Evolutionary conservation across 2,113 vertebrate genomes (phyloP), one percentile per base, ranked within the genome.

Genomic region (Microcebus jonahi): DNA sequence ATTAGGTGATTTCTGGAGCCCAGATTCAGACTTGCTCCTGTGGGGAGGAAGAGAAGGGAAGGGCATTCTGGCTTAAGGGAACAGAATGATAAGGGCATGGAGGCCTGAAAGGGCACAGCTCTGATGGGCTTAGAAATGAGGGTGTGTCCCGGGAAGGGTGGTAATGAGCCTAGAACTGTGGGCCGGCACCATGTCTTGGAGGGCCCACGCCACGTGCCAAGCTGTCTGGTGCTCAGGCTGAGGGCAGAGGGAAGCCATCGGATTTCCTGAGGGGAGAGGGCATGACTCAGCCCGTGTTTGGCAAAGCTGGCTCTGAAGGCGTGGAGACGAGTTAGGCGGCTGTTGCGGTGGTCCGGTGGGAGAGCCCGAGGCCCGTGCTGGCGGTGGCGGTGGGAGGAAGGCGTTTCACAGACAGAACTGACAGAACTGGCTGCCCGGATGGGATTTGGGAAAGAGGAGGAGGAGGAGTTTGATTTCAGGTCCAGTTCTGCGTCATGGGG

Each of bases 401-500:
- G 34, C 57, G 59, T 90, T 94, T 75, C 71, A 68, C 55, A 77
- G 20, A 25, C 21, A 27, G 59, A 94, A 91, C 48, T 71, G 25
- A 75, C 31, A 90, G 84, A 91, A 87, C 70, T 29, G 68, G 67
- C 86, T 55, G 73, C 59, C 27, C 0, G 1, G n/a, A 80, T 81
- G 13, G 3, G 14, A 3, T 79, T 88, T 94, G 82, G 93, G 68
- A 94, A 81, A 95, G 93, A 93, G 63, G 6, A 93, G 79, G 82
- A 83, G 83, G 82, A 83, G 87, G 68, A 31, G 57, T 8, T 65
- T 61, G 83, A 76, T 86, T 45, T 88, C 59, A 92, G 71, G 29
- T 94, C 85, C 13, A 25, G 55, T 82, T 27, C 59, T 82, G 42
- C 3, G 50, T 21, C 18, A 17, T 21, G 42, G 91, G 29, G 55